phyloP scores from a whole-genome alignment of 1,140 invertebrate genomes.

The Leucophenga varia region DNA sequence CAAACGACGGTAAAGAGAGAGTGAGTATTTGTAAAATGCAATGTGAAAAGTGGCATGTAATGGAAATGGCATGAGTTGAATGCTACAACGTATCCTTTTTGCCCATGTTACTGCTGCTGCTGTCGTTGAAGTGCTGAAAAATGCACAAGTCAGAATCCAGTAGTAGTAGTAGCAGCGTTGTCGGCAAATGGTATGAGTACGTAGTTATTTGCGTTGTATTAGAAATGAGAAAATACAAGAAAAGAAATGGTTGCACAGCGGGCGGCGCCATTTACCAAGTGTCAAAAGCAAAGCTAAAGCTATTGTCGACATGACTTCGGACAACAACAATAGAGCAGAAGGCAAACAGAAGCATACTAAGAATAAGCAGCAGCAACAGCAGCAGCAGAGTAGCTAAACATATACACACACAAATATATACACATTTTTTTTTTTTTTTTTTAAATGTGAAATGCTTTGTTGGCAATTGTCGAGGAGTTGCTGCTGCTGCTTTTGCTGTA shows the following conservation, averaged over 20 bases:
- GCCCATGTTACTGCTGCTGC: no score
- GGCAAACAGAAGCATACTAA: no score
- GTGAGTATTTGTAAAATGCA: conserved; percentile 5
- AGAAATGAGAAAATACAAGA: no score
- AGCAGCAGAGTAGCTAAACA: not conserved
- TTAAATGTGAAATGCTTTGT: conserved; percentile 48
- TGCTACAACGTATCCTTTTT: no score
- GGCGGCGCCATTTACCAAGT: conserved; percentile 54
- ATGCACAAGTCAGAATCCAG: conserved; percentile 1
- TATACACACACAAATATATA: conserved; percentile 8
- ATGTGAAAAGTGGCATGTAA: conserved; percentile 28
- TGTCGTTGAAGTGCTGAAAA: not conserved
- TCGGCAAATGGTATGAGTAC: not conserved
- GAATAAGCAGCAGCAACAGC: conserved; percentile 13
- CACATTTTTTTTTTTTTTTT: no score
- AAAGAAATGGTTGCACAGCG: conserved; percentile 39
- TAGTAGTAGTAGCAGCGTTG: conserved; percentile 5
- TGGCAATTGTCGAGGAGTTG: conserved; percentile 48
- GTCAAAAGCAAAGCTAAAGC: conserved; percentile 55
- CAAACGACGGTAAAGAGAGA: not conserved
- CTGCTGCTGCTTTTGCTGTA: not conserved
- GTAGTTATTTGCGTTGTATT: no score
- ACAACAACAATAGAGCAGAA: conserved; percentile 30
- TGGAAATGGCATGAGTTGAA: conserved; percentile 40
- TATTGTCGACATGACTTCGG: conserved; percentile 54